Percentiles rank a stretch among this genome's conserved stretches.
These are phyloP conservation scores for Xiphorhynchus elegans DNA, from an alignment of 2,113 vertebrate species.

Conservation along the genomic window DNA sequence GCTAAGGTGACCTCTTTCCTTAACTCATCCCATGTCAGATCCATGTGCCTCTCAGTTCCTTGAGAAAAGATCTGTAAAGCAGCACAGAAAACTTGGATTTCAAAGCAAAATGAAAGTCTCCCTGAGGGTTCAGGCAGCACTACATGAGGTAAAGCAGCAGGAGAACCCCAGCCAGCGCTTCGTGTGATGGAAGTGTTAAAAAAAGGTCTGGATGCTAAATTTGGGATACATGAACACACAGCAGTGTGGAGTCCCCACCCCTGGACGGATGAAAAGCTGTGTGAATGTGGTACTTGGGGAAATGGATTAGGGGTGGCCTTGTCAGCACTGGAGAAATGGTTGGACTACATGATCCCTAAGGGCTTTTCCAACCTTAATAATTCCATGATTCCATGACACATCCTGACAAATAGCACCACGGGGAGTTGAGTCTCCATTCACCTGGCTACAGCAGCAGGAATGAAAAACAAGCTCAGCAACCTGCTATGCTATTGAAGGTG, in stretches of 20 bases:
- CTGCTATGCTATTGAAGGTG: background rate
- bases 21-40: constrained; percentile 86
- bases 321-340: background rate
- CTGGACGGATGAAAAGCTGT: background rate
- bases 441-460: background rate
- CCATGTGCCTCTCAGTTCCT: constrained; percentile 79
- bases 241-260: background rate
- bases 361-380: background rate
- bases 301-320: background rate
- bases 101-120: background rate
- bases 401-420: background rate
- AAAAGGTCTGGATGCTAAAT: background rate
- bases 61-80: constrained; percentile 87
- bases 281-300: background rate
- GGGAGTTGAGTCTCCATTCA: background rate
- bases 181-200: background rate
- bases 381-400: background rate
- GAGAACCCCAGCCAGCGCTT: background rate
- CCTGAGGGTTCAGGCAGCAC: background rate
- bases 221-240: background rate
- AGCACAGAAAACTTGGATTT: background rate
- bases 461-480: background rate
- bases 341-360: background rate
- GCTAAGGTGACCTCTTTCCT: constrained; percentile 92
- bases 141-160: background rate